phyloP scores from a whole-genome alignment of 2,113 vertebrate genomes.

The Emydocephalus ijimae region DNA sequence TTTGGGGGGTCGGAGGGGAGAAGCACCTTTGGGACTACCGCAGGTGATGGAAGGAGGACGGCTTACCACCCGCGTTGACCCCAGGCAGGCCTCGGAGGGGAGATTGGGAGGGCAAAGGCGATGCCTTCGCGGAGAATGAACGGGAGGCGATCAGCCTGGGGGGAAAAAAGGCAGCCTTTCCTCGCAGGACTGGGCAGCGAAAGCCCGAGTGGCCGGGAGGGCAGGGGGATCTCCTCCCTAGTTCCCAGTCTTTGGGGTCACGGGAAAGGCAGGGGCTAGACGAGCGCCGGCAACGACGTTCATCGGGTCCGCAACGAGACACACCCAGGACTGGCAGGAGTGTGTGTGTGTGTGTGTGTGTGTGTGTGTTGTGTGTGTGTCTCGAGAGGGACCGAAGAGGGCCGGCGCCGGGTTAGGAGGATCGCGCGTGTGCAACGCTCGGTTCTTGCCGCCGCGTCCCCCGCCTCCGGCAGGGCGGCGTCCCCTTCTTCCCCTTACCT shows the following conservation, averaged over 20 bases:
- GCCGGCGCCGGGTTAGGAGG: not conserved
- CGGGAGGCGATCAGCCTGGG: too few species aligned
- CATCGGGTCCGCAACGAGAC: not conserved
- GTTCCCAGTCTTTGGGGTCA: not conserved
- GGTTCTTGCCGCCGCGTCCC: not conserved
- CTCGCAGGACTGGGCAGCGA: not conserved
- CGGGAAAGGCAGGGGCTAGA: not conserved
- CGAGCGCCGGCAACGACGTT: not conserved
- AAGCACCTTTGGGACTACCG: too few species aligned
- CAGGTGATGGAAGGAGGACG: not conserved
- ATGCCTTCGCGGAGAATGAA: not conserved
- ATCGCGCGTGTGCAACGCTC: not conserved
- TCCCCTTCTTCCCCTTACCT: slow-evolving; percentile 22
- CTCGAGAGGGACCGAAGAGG: not conserved
- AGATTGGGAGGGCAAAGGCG: too few species aligned
- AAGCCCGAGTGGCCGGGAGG: not conserved
- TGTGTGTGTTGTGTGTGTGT: too few species aligned
- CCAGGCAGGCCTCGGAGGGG: not conserved
- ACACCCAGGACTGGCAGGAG: not conserved
- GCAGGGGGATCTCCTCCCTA: not conserved
- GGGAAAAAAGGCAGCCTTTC: not conserved
- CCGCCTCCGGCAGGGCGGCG: fast-evolving
- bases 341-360: too few species aligned
- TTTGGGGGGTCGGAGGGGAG: too few species aligned
- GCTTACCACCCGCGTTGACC: not conserved